Evolutionary conservation across 2,113 vertebrate genomes (phyloP), one percentile per base, ranked within the genome.

Genomic region (Anarhynchus alexandrinus): DNA sequence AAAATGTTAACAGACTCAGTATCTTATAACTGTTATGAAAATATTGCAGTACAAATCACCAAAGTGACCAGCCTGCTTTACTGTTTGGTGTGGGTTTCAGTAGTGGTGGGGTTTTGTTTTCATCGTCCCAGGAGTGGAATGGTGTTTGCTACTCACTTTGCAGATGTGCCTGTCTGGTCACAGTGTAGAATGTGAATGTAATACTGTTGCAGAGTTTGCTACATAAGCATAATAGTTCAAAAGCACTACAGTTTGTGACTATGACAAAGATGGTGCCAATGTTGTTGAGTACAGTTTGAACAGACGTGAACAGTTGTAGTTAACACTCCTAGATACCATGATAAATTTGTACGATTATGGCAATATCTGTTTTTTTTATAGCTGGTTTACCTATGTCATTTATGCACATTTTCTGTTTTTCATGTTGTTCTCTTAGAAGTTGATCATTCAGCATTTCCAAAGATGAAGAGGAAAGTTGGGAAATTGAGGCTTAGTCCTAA

Each of bases 401-500:
- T 57, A 12, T 34, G 13, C 23, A 32, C 6, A 47, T 5, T 76
- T 82, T 47, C 36, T 96, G 10, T 10, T 78, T 84, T 70, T 64
- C 12, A 2, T 73, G 11, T 32, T 89, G 13, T 85, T 77, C 32
- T 77, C 40, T 38, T 16, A 97, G 86, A 77, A 82, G 11, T 23
- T 86, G 64, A 54, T 40, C 90, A 52, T 92, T 85, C 81, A 54
- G 40, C 3, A 0, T 90, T 79, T 54, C 47, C 47, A 43, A 91
- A 97, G 71, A 99, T 99, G 99, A 99, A 98, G 96, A 98, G 98
- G 62, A 99, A 99, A 82, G 86, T 96, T 73, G 82, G 96, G 17
- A 97, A 92, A 18, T 15, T 99, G 82, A 97, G 98, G 78, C 96
- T 98, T 66, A 99, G 99, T 91, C 99, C 99, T 6, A 99, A 99